Base-by-base conservation (phyloP, 2,113 vertebrate genomes). In the Upupa epops region DNA sequence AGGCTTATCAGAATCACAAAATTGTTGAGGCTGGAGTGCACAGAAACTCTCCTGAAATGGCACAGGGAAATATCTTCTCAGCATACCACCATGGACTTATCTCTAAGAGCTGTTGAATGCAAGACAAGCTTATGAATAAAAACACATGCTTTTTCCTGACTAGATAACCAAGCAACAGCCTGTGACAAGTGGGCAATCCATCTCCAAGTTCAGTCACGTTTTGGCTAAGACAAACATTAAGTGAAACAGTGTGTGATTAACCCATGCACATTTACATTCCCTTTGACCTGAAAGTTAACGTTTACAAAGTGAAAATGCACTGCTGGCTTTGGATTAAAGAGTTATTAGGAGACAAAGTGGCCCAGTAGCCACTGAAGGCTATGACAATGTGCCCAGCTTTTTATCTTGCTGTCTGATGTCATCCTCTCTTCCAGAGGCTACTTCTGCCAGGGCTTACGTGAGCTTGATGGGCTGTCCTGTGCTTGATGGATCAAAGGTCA, bases 311-410 rank as follows among this genome's bases (percentile, higher is more conserved):
- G 55, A 42, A 89, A 90, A 89, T 56, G 21, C 26, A 13, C 51
- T 65, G 48, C 71, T 87, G 81, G 26, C 48, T 85, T 56, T 87
- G 55, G 75, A 83, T 96, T 95, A 95, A 95, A 95, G 74, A 90
- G 95, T 92, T 72, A 80, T 92, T 36, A 87, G 76, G 70, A 74
- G 77, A 45, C 59, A 48, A 84, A 46, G 70, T 22, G 63, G 36
- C 48, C 56, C 29, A 24, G 29, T 72, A 48, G 51, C 70, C 40
- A 93, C 45, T 65, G 80, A 74, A 74, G 42, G n/a, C 77, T 70
- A 26, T 0, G 3, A 51, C 51, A 72, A 5, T 1, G 2, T 25
- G 84, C 73, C 42, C 40, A 56, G 42, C 19, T 84, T 87, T 87
- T 78, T 73, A 76, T 79, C 70, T 86, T 73, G 58, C 61, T 66